Conservation (phyloP, 2,113 vertebrate genomes). For the Corvus hawaiiensis region DNA sequence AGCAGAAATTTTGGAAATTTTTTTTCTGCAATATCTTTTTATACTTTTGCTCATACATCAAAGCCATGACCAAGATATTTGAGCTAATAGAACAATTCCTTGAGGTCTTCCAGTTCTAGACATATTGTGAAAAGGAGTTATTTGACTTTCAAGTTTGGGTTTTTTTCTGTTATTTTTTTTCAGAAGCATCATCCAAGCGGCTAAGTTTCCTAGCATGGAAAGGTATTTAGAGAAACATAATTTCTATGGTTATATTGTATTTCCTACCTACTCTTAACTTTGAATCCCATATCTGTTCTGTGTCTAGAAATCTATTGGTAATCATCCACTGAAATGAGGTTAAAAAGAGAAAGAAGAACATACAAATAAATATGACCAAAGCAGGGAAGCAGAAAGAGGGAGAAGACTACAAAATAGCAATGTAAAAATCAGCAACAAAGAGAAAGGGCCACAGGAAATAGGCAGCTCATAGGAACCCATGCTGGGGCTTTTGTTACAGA, state of each 20-base stretch:
- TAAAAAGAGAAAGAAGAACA: neutral
- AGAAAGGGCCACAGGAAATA: neutral
- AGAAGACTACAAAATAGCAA: neutral
- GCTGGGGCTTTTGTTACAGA: constrained; percentile 24
- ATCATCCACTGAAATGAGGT: neutral
- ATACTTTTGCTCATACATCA: neutral
- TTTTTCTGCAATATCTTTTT: neutral
- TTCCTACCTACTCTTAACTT: neutral
- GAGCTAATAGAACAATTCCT: neutral
- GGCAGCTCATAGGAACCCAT: neutral
- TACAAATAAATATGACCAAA: neutral
- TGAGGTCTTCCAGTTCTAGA: neutral
- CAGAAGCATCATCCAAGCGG: neutral
- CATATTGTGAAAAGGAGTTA: neutral
- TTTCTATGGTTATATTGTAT: neutral
- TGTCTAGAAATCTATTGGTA: neutral
- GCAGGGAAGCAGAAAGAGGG: neutral
- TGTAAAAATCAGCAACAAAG: neutral
- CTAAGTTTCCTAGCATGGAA: neutral
- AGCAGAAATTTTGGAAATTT: neutral
- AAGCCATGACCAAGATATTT: neutral
- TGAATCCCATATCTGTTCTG: neutral
- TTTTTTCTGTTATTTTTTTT: fast-evolving
- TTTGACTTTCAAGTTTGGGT: neutral
- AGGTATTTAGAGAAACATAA: neutral